Conservation (phyloP, 2,888 invertebrate genomes). For the Dichetophora obliterata region DNA sequence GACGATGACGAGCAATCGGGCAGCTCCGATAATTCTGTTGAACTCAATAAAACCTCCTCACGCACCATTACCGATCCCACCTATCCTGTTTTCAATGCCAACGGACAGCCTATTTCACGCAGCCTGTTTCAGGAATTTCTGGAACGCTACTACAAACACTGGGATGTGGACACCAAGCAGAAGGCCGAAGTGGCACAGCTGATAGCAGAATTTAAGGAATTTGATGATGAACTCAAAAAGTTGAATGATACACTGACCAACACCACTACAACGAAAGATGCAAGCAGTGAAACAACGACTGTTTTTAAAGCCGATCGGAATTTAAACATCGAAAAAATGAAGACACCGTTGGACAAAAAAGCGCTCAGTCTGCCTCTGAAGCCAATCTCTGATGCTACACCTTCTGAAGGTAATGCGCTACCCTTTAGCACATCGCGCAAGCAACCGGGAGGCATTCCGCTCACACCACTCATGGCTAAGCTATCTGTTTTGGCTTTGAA, state of each 20-base stretch:
- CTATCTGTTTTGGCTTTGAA: slow-evolving; percentile 80
- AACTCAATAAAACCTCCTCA: slow-evolving; percentile 71
- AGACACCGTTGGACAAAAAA: slow-evolving; percentile 62
- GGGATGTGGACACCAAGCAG: slow-evolving; percentile 59
- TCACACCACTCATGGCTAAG: slow-evolving; percentile 87
- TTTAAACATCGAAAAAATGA: slow-evolving; percentile 54
- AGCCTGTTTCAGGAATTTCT: slow-evolving; percentile 79
- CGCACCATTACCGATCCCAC: slow-evolving; percentile 84
- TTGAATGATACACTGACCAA: slow-evolving; percentile 64
- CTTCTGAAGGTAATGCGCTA: slow-evolving; percentile 39
- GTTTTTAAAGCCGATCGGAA: slow-evolving; percentile 56
- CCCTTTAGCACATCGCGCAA: slow-evolving; percentile 40
- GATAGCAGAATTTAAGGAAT: slow-evolving; percentile 60
- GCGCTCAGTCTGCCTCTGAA: slow-evolving; percentile 80
- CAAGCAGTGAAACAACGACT: slow-evolving; percentile 27
- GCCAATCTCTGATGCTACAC: slow-evolving; percentile 71
- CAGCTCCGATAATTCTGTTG: slow-evolving; percentile 54
- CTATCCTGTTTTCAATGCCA: slow-evolving; percentile 81
- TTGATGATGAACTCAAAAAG: slow-evolving; percentile 68
- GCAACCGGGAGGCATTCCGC: slow-evolving; percentile 76
- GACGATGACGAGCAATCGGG: slow-evolving; percentile 47
- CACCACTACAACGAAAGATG: slow-evolving; percentile 44
- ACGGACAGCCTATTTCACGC: slow-evolving; percentile 81
- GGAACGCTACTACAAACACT: slow-evolving; percentile 75
- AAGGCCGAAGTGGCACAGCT: slow-evolving; percentile 59